Percentiles rank a stretch among this genome's conserved stretches.
phyloP scores from a whole-genome alignment of 1,140 invertebrate genomes.

The Frieseomelitta varia region DNA sequence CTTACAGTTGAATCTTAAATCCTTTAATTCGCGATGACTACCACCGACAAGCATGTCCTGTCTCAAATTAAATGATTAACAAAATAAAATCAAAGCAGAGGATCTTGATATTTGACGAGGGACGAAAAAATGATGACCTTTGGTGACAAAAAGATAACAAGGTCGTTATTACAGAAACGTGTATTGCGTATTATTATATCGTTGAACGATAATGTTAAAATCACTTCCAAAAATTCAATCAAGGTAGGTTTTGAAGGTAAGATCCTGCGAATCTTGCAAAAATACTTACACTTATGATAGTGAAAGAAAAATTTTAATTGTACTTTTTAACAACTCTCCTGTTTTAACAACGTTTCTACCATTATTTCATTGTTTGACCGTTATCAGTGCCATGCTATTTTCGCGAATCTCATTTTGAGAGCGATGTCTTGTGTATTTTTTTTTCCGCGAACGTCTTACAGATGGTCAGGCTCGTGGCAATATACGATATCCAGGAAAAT shows the following conservation, averaged over 20 bases:
- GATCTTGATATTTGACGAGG: not conserved
- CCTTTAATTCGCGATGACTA: not conserved
- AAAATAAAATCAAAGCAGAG: not conserved
- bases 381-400: not conserved
- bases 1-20: too few relatives aligned
- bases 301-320: too few relatives aligned
- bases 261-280: too few relatives aligned
- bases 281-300: not conserved
- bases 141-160: too few relatives aligned
- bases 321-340: not conserved
- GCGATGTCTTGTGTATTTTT: not conserved
- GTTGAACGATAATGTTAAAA: too few relatives aligned
- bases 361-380: not conserved
- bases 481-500: slow-evolving; percentile 5
- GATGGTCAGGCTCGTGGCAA: not conserved
- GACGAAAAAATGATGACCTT: not conserved
- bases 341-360: not conserved
- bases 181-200: too few relatives aligned
- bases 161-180: too few relatives aligned
- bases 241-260: too few relatives aligned
- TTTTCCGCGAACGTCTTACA: not conserved
- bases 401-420: not conserved
- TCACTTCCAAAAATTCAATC: too few relatives aligned
- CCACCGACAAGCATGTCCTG: rapidly evolving
- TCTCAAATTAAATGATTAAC: not conserved